Percentiles rank a stretch among this genome's conserved stretches.
Evolutionary conservation across 2,113 vertebrate species (phyloP).

Genomic region (Elaphurus davidianus): DNA sequence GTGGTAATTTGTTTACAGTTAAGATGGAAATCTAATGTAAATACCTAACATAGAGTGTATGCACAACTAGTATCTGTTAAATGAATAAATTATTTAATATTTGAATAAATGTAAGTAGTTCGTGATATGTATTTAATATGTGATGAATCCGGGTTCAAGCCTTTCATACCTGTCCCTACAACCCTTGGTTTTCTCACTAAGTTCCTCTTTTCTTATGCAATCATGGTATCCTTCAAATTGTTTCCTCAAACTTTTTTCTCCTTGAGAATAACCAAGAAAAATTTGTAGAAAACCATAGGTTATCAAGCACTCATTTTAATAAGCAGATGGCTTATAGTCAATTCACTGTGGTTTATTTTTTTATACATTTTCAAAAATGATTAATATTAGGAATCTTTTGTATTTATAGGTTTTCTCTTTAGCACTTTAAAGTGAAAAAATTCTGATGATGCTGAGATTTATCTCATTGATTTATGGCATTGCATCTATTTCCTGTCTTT

Average conservation of each 20-base stretch:
- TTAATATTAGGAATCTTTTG: neutral
- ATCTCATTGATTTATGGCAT: neutral
- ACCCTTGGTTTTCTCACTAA: neutral
- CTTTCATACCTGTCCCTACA: neutral
- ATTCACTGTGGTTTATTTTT: neutral
- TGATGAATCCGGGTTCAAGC: neutral
- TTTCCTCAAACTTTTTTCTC: neutral
- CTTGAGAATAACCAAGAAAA: neutral
- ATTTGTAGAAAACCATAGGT: neutral
- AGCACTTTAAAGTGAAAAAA: neutral
- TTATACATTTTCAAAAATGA: neutral
- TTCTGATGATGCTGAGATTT: neutral
- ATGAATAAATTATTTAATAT: neutral
- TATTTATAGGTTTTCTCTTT: neutral
- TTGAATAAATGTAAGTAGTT: neutral
- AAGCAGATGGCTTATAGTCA: neutral
- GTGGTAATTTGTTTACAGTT: neutral
- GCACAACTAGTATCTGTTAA: neutral
- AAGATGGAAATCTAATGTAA: neutral
- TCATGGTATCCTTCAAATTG: neutral
- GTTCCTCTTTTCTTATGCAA: neutral
- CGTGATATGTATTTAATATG: neutral
- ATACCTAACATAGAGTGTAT: neutral
- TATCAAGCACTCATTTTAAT: neutral
- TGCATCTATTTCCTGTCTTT: neutral